These are phyloP conservation scores for Malurus elegans DNA, from an alignment of 2,113 vertebrate species.

Conservation along the genomic window DNA sequence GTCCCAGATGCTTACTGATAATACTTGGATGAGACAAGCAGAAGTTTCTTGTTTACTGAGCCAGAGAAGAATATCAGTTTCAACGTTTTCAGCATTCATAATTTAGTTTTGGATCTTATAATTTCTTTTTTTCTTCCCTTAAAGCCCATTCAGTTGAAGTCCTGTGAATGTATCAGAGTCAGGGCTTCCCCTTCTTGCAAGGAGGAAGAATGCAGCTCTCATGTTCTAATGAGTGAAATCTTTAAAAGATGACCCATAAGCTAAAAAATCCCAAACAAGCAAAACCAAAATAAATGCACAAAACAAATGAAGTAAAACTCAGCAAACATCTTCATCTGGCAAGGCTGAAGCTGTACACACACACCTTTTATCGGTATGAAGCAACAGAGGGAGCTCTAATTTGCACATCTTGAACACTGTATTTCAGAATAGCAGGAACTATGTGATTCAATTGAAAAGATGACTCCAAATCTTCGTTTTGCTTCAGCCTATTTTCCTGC, in stretches of 20 bases:
- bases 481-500: background rate
- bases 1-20: background rate
- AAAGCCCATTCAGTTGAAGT: background rate
- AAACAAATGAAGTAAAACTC: background rate
- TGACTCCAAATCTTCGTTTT: background rate
- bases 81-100: background rate
- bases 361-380: background rate
- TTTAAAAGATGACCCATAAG: background rate
- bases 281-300: background rate
- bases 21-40: background rate
- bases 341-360: background rate
- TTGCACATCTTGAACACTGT: background rate
- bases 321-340: background rate
- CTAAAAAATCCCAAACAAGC: accelerated
- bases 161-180: background rate
- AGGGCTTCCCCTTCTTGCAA: background rate
- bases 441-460: background rate
- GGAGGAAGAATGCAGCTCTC: background rate
- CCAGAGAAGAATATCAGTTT: background rate
- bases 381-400: background rate
- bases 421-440: background rate
- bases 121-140: background rate
- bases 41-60: background rate
- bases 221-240: background rate
- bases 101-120: background rate